A percentile compares a stretch with the other conserved stretches of the same genome.
Conservation (phyloP, 2,797 vertebrate genomes). For the Smutsia gigantea region DNA sequence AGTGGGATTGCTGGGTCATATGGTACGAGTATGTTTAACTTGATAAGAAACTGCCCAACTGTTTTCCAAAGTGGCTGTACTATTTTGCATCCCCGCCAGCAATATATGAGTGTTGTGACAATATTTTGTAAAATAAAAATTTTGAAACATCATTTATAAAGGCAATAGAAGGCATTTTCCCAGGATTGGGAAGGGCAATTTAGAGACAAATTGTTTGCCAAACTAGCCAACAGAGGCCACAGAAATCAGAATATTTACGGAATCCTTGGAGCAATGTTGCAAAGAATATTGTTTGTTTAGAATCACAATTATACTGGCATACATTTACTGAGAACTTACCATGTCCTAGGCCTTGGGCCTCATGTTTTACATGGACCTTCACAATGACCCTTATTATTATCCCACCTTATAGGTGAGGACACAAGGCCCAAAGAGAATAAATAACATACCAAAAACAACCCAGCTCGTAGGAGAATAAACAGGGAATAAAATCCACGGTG, state of each 20-base stretch:
- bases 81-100: neutral
- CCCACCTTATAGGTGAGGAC: neutral
- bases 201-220: neutral
- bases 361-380: neutral
- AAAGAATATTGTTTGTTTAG: neutral
- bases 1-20: neutral
- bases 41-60: neutral
- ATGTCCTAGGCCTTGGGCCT: neutral
- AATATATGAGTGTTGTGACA: neutral
- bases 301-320: neutral
- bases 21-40: neutral
- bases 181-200: neutral
- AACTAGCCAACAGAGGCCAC: neutral
- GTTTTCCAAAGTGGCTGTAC: neutral
- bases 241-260: neutral
- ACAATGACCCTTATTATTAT: neutral
- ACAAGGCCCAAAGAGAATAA: neutral
- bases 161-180: neutral
- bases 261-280: neutral
- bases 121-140: conserved; percentile 9
- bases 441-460: neutral
- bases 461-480: neutral
- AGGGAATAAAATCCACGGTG: neutral
- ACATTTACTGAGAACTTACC: neutral
- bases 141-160: neutral